These are phyloP conservation scores for Allobates femoralis DNA, from an alignment of 2,797 vertebrate species.

Conservation along the genomic window DNA sequence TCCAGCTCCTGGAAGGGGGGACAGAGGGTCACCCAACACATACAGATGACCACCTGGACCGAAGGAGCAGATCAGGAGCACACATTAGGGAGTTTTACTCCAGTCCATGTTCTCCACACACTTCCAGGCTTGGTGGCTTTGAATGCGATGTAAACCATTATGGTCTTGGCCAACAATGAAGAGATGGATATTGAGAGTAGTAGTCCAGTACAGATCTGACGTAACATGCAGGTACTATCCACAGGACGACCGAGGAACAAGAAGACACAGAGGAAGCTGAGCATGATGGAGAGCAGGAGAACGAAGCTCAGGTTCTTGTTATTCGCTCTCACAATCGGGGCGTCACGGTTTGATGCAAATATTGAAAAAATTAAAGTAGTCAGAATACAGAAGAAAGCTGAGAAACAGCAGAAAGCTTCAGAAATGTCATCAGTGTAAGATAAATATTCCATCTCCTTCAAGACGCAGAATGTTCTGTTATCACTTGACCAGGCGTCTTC, in stretches of 20 bases:
- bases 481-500: background rate
- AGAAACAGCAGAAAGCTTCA: background rate
- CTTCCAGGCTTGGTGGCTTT: conserved; percentile 44
- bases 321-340: conserved; percentile 76
- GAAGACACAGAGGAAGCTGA: too few species aligned
- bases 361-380: background rate
- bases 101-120: conserved; percentile 30
- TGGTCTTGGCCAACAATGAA: conserved; percentile 56
- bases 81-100: conserved; percentile 1
- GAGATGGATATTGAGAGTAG: conserved; percentile 47
- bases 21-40: conserved; percentile 34
- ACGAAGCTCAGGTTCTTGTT: conserved; percentile 78
- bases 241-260: conserved; percentile 75
- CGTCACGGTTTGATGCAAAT: conserved; percentile 58
- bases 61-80: conserved; percentile 14
- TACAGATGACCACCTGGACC: conserved; percentile 36
- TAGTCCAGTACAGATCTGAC: conserved; percentile 73
- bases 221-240: conserved; percentile 73
- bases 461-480: background rate
- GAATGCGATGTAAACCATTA: too few species aligned
- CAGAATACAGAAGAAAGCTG: background rate
- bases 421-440: background rate
- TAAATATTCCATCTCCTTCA: background rate
- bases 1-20: conserved; percentile 51
- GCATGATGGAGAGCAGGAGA: conserved; percentile 74